Evolutionary conservation across 1,140 invertebrate species (phyloP), one percentile per base, ranked within the genome.

Genomic region (Steinernema feltiae): DNA sequence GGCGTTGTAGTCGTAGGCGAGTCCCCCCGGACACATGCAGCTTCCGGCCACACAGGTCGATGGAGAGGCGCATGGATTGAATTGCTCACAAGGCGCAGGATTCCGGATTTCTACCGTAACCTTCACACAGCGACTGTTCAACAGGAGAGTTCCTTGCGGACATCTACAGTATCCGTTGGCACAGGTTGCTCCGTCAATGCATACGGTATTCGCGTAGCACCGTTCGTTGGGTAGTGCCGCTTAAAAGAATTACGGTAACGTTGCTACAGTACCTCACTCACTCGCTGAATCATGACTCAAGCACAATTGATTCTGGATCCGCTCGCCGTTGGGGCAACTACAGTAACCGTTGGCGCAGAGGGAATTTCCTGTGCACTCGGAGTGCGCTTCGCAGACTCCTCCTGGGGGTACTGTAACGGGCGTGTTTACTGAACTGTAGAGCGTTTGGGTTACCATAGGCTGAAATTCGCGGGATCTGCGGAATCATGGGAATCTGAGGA

Each of bases 321-420:
- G 35, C 63, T 79, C 78, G 15, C 78, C 78, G 32, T 76, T 75
- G 32, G 76, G 71, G 71, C 78, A 79, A 21, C 70, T 73, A 69
- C 78, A 79, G 24, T 78, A 77, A 17, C 72, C 70, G 41, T 77
- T 78, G 0, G 78, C 78, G 70, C 78, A 79, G 21, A 79, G 69
- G 17, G 76, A 74, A 46, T 79, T 79, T 29, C 78, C 78, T 18
- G 78, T 79, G 30, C 78, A 79, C 0, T 69, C n/a, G 41, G 71
- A 41, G 0, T 72, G 69, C 18, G 63, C 31, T 21, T 30, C 32
- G 41, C 78, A 79, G n/a, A 73, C 48, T 17, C 76, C 78, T 35
- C 78, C 78, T n/a, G 78, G 78, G 1, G 76, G 53, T 1, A 75
- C 78, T 79, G 24, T 46, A 79, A 69, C 17, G 46, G n/a, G 73